phyloP scores from a whole-genome alignment of 2,797 vertebrate species.

The Okamejei kenojei region DNA sequence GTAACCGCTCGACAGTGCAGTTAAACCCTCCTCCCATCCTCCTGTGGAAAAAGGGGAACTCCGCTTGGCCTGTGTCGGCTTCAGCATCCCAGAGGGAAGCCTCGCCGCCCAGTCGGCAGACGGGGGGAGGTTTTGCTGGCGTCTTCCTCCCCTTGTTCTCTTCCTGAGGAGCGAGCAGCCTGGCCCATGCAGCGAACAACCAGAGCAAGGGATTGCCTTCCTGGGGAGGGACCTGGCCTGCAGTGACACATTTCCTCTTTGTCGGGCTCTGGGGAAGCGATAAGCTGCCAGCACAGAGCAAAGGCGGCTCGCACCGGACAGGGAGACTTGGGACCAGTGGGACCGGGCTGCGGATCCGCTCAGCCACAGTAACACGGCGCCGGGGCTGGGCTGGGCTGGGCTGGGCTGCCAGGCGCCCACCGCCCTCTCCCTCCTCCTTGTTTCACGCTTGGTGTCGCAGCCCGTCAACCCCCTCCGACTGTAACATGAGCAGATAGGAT shows the following conservation, averaged over 20 bases:
- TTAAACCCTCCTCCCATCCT: no score
- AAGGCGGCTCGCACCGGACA: neutral
- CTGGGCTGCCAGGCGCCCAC: no score
- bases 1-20: neutral
- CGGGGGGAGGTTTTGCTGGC: no score
- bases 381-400: no score
- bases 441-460: no score
- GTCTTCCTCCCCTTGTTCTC: neutral
- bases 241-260: conserved; percentile 23
- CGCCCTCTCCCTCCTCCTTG: neutral
- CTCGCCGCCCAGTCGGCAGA: no score
- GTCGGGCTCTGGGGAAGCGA: neutral
- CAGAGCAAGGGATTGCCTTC: neutral
- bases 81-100: no score
- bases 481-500: conserved; percentile 11
- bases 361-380: neutral
- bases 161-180: no score
- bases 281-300: neutral
- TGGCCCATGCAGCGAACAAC: neutral
- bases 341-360: neutral
- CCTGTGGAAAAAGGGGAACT: neutral
- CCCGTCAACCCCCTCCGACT: neutral
- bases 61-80: neutral
- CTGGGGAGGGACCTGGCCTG: neutral
- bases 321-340: neutral